These are phyloP conservation scores for Amphimedon queenslandica DNA, from an alignment of 37 sponge, comb jelly and placozoan genomes.

Conservation along the genomic window DNA sequence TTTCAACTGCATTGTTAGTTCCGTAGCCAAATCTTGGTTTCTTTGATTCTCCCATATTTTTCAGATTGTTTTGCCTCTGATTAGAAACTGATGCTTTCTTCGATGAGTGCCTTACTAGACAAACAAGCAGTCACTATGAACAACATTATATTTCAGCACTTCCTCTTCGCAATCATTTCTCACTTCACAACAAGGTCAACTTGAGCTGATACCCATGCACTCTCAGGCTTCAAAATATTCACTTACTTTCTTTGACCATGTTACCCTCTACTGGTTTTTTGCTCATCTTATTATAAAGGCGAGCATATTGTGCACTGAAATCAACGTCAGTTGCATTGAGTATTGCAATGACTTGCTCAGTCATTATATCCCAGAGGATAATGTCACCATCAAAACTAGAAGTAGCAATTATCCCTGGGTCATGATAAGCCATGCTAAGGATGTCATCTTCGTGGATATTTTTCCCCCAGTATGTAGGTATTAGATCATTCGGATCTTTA, in stretches of 20 bases:
- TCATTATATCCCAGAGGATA: constrained; percentile 71
- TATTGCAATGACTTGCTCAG: constrained; percentile 14
- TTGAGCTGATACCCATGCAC: too few relatives aligned
- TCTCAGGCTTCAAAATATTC: too few relatives aligned
- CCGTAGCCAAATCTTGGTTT: constrained; percentile 1
- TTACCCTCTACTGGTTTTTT: too few relatives aligned
- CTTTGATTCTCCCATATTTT: not conserved
- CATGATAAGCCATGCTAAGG: constrained; percentile 67
- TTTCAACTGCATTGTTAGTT: not conserved
- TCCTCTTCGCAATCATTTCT: too few relatives aligned
- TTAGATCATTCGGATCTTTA: constrained; percentile 18
- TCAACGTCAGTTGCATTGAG: not conserved
- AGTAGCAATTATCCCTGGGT: constrained; percentile 56
- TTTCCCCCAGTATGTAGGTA: constrained; percentile 62
- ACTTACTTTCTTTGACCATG: too few relatives aligned
- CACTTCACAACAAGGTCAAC: too few relatives aligned
- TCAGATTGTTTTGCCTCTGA: too few relatives aligned
- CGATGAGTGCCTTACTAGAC: too few relatives aligned
- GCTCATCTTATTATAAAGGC: too few relatives aligned
- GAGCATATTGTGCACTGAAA: not conserved
- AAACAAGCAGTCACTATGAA: too few relatives aligned
- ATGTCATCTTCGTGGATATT: constrained; percentile 83
- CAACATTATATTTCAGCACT: too few relatives aligned
- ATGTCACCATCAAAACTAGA: constrained; percentile 83
- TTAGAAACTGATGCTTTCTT: too few relatives aligned